Conservation (phyloP, 2,113 vertebrate genomes). For the Choloepus hoffmanni region DNA sequence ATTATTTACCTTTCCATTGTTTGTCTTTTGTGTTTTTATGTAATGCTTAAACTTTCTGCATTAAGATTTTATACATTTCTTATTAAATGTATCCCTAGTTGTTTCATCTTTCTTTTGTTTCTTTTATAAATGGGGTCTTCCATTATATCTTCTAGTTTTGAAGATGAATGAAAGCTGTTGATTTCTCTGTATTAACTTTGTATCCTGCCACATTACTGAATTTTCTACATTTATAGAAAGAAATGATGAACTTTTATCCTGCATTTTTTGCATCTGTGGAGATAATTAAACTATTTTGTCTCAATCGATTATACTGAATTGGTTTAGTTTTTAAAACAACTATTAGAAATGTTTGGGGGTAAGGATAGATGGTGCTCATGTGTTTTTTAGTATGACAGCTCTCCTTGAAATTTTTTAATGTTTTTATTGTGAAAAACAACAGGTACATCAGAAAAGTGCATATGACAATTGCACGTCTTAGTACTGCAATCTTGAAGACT, state of each 20-base stretch:
- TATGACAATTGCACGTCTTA: neutral
- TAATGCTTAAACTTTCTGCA: neutral
- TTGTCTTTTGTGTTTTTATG: neutral
- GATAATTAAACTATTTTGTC: neutral
- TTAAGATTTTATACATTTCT: neutral
- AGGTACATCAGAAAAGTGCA: neutral
- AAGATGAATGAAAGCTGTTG: neutral
- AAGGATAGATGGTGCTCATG: neutral
- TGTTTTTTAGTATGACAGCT: neutral
- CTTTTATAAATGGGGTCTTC: neutral
- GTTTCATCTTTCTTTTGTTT: neutral
- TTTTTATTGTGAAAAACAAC: neutral
- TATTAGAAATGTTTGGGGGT: neutral
- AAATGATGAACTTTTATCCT: neutral
- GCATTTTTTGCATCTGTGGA: neutral
- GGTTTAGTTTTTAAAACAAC: neutral
- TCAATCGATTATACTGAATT: neutral
- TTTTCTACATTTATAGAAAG: too few species aligned
- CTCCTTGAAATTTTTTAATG: neutral
- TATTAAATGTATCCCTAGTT: neutral
- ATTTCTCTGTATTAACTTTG: neutral
- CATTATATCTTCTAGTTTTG: neutral
- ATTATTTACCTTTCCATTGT: neutral
- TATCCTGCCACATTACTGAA: too few species aligned
- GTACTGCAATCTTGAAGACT: neutral